phyloP scores from a whole-genome alignment of 2,888 invertebrate species.

The Lasioglossum marginatum region DNA sequence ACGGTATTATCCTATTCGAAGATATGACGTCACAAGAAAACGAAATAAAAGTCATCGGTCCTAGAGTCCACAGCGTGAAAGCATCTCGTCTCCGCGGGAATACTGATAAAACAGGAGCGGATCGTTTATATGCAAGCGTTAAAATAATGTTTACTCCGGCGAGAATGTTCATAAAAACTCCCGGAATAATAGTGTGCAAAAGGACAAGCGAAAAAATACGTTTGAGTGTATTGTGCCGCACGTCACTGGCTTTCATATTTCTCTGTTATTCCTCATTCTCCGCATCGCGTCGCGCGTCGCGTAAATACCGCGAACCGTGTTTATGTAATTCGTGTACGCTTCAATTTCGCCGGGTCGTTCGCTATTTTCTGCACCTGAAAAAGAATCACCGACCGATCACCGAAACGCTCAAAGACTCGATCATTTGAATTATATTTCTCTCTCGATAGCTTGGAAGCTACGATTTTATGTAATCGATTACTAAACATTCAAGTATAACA shows the following conservation, averaged over 20 bases:
- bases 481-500: no score
- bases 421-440: background rate
- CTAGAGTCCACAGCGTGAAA: background rate
- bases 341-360: background rate
- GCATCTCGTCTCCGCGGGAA: background rate
- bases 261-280: slow-evolving; percentile 26
- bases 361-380: background rate
- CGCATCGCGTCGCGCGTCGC: no score
- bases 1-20: background rate
- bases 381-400: background rate
- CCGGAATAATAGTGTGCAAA: slow-evolving; percentile 34
- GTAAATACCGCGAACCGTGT: background rate
- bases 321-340: slow-evolving; percentile 3
- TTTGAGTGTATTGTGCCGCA: slow-evolving; percentile 31
- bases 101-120: slow-evolving; percentile 28
- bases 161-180: slow-evolving; percentile 46
- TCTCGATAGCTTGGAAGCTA: no score
- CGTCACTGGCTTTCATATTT: slow-evolving; percentile 13
- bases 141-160: slow-evolving; percentile 37
- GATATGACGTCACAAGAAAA: background rate
- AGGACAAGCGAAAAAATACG: slow-evolving; percentile 18
- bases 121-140: slow-evolving; percentile 31
- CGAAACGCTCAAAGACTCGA: no score
- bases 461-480: no score
- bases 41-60: background rate